Percentiles rank a stretch among this genome's conserved stretches.
phyloP scores from a whole-genome alignment of 2,797 vertebrate genomes.

The Eleutherodactylus coqui region DNA sequence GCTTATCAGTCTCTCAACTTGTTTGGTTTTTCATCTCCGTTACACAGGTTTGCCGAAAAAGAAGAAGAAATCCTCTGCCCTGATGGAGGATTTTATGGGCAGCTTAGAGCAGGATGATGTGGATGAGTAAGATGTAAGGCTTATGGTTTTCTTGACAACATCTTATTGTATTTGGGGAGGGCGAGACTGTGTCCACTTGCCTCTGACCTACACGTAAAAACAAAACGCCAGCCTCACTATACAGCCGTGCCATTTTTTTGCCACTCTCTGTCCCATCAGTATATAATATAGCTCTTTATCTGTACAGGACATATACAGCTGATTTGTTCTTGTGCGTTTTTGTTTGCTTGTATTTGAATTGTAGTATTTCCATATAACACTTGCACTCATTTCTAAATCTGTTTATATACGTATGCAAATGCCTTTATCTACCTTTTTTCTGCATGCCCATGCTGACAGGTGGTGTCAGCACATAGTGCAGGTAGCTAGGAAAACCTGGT shows the following conservation, averaged over 20 bases:
- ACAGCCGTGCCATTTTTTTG: not conserved
- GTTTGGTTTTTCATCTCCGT: conserved; percentile 53
- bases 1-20: not conserved
- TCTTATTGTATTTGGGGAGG: not conserved
- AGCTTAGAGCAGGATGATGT: conserved; percentile 80
- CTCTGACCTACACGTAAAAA: not conserved
- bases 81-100: conserved; percentile 88
- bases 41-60: conserved; percentile 82
- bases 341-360: not conserved
- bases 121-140: conserved; percentile 55
- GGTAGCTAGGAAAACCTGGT: conserved; percentile 52
- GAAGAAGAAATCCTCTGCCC: conserved; percentile 77
- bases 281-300: conserved; percentile 1
- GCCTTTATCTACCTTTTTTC: conserved; percentile 21
- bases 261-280: not conserved
- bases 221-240: not conserved
- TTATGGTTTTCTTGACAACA: not conserved
- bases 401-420: conserved; percentile 33
- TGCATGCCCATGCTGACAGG: conserved; percentile 55
- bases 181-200: not conserved
- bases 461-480: conserved; percentile 41
- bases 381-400: not conserved
- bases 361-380: not conserved
- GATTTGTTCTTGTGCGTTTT: not conserved
- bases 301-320: not conserved